Evolutionary conservation across 1,140 invertebrate genomes (phyloP), one percentile per base, ranked within the genome.

Genomic region (Drosophila gunungcola): DNA sequence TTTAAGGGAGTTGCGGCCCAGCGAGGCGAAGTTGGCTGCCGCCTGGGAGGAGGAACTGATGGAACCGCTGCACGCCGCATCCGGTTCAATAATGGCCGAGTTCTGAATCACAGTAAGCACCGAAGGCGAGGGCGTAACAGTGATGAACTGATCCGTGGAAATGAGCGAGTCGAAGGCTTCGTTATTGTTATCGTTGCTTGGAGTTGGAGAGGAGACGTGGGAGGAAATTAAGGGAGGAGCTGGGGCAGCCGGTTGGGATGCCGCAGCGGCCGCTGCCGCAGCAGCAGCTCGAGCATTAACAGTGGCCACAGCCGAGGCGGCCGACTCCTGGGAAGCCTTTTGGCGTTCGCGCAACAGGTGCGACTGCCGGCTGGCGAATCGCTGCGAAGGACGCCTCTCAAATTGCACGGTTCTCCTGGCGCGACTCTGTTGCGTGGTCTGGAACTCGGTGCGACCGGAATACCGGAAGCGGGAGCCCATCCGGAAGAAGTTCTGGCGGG

Each of bases 401-500:
- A 99, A 98, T 85, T 98, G 97, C 3, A 98, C 97, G 6, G 97
- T 98, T 52, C 98, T 94, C 54, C 98, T 93, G 7, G 97, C 97
- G 63, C 96, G 94, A 92, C 97, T 98, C 69, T 97, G 94, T 79
- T 97, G 96, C 4, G 97, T 98, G 1, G 97, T 98, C 93, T 99
- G 98, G 91, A 98, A 99, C 93, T 99, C 98, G 0, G 98, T 99
- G 91, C 98, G 96, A 0, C 97, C 97, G 2, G 96, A 97, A 91
- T 99, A 99, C 91, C 98, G 95, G 92, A 99, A 99, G 45, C 98
- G 94, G 0, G 98, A 99, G 32, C 98, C 98, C 97, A 99, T 98
- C 61, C 98, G 94, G 93, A 99, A 98, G 93, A 99, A 99, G 93
- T 98, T 99, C 91, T 99, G 98, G 32, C 97, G 94, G 0, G 96